Base-by-base conservation (phyloP, 2,113 vertebrate species). In the Coregonus clupeaformis region DNA sequence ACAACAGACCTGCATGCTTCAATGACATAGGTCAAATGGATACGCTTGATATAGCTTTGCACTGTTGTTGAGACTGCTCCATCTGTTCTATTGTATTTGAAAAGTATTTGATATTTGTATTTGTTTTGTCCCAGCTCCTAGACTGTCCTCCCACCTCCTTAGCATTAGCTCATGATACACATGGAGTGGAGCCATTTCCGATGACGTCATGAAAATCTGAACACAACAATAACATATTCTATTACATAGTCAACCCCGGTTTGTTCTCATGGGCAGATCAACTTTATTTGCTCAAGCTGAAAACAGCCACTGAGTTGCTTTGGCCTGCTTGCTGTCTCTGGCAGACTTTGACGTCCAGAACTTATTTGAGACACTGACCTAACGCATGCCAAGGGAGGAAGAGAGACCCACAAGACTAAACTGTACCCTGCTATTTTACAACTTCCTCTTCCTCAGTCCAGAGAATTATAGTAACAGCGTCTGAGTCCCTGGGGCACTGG, bases 341-440 rank as follows among this genome's bases (percentile, higher is more conserved):
- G 79, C 79, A 63, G 13, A 45, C 57, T 70, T 52, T 25, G n/a
- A 36, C 49, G 49, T n/a, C 29, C 57, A 7, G 13, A 24, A 16
- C 75, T 74, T 77, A 74, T 70, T 81, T 74, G 74, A 81, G 75
- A 72, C 22, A 13, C 60, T 74, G 59, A 74, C 36, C 47, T 64
- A 57, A 77, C 14, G 5, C 13, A 27, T 27, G 47, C 69, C 47
- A 20, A 4, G 32, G n/a, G 55, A 49, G 66, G 30, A 29, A 80
- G 72, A 29, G 30, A 65, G 70, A 74, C 16, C 73, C 20, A 27
- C 68, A 27, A 27, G 42, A 52, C 68, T 69, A 18, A 69, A 49
- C 42, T 49, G 42, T 69, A 49, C 42, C 42, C 45, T 24, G 22
- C 22, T 27, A 52, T 49, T 49, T 22, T 42, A 3, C 32, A 68